A percentile compares a stretch with the other conserved stretches of the same genome.
Evolutionary conservation across 2,113 vertebrate genomes (phyloP).

Genomic region (Diphyllodes magnificus): DNA sequence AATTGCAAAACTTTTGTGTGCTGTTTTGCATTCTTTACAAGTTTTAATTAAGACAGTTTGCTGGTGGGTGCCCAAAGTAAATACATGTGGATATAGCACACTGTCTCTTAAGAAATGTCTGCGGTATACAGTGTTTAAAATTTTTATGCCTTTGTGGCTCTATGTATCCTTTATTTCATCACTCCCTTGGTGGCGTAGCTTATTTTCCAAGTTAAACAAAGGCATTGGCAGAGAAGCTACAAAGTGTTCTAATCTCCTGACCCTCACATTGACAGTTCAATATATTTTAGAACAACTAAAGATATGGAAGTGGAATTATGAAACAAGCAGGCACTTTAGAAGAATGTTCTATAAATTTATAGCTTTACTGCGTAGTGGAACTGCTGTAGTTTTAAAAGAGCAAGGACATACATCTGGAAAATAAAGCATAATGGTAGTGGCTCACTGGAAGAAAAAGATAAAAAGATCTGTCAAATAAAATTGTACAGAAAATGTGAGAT

Average conservation of each 20-base stretch:
- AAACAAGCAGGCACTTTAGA: conserved; percentile 61
- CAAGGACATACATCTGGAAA: conserved; percentile 70
- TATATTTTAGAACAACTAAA: conserved; percentile 72
- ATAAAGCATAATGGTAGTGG: conserved; percentile 59
- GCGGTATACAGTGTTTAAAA: conserved; percentile 16
- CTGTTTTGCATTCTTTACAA: conserved; percentile 19
- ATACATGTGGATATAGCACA: neutral
- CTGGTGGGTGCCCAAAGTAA: conserved; percentile 25
- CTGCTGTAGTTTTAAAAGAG: conserved; percentile 56
- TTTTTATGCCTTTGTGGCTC: conserved; percentile 48
- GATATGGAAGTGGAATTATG: conserved; percentile 67
- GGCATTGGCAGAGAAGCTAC: conserved; percentile 51
- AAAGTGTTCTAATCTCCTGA: conserved; percentile 63
- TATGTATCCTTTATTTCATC: conserved; percentile 60
- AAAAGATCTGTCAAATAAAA: conserved; percentile 63
- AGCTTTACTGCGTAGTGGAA: conserved; percentile 12
- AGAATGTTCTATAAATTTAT: conserved; percentile 65
- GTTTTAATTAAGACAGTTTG: conserved; percentile 34
- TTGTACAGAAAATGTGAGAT: conserved; percentile 60
- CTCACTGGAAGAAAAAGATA: conserved; percentile 52
- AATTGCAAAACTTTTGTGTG: neutral
- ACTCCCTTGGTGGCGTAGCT: conserved; percentile 34
- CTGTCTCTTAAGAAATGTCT: neutral
- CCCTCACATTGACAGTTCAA: conserved; percentile 65
- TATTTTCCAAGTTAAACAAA: conserved; percentile 72